Evolutionary conservation across 2,113 vertebrate species (phyloP), one percentile per base, ranked within the genome.

Genomic region (Pelvicachromis taeniatus): DNA sequence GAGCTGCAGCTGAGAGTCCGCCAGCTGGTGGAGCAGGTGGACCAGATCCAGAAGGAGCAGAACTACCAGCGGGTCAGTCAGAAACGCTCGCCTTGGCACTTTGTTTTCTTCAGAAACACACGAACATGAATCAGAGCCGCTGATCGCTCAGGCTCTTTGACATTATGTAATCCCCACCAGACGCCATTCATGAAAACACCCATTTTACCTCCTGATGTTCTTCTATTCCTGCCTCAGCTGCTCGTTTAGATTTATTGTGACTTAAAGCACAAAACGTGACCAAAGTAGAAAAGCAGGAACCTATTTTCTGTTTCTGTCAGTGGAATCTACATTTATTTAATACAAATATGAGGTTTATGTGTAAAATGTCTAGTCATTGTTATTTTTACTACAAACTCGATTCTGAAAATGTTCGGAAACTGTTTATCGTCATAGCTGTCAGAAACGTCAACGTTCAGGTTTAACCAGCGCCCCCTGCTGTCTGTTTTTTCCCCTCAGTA

Each of bases 1-100:
- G 97, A 98, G 92, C 94, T 98, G 85, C 97, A 98, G 93, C 95
- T 98, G 11, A 93, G 97, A 40, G 97, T 98, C 7, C 87, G 97
- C 11, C 97, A 98, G 94, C 95, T 98, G 77, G 96, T 98, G 86
- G 97, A 98, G 85, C 97, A 98, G 91, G 97, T 98, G 75, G 97
- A 98, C 87, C 97, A 98, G 96, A 97, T 98, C 94, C 97, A 98
- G 92, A 98, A 98, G 91, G 97, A 98, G 92, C 97, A 98, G 94
- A 97, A 98, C 94, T 98, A 98, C 87, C 97, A 98, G 90, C 93
- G 97, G 95, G 97, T 98, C 54, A 95, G 96, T 90, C 38, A 31
- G 48, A 19, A 9, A 21, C 4, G 1, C 21, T 50, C 50, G 6
- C 3, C 9, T 21, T 4, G 2, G 19, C 7, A 2, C 19, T n/a